Evolutionary conservation across 2,113 vertebrate species (phyloP).

Genomic region (Meleagris gallopavo): DNA sequence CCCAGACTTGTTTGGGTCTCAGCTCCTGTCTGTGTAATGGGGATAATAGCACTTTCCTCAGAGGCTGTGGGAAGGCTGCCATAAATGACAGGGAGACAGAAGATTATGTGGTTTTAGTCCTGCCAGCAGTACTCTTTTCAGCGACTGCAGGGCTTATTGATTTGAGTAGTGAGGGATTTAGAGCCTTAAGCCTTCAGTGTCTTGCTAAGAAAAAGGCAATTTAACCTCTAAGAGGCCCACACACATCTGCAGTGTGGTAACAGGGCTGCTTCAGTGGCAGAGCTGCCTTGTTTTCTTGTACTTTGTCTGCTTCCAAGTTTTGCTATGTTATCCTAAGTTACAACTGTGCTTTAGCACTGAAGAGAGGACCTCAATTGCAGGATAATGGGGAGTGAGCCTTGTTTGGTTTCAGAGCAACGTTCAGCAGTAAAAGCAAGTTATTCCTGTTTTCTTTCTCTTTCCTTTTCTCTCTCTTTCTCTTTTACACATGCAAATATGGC

Average conservation of each 20-base stretch:
- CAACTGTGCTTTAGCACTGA: not conserved
- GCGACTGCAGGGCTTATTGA: slow-evolving; percentile 41
- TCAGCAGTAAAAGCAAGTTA: not conserved
- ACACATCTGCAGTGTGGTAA: not conserved
- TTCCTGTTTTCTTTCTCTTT: not conserved
- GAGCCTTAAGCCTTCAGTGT: not conserved
- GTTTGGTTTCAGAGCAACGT: not conserved
- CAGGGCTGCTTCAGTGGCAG: not conserved
- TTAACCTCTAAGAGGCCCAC: not conserved
- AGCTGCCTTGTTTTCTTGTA: not conserved
- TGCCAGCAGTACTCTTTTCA: slow-evolving; percentile 17
- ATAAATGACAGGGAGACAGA: not conserved
- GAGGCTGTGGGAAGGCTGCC: not conserved
- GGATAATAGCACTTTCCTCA: slow-evolving; percentile 1
- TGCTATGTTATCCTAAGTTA: not conserved
- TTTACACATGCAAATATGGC: not conserved
- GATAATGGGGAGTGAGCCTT: not conserved
- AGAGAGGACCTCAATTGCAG: not conserved
- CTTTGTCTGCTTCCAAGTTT: not conserved
- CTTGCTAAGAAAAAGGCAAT: slow-evolving; percentile 17
- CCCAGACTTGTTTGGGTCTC: not conserved
- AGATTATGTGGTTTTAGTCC: not conserved
- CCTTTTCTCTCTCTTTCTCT: accelerated
- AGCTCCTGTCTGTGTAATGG: not conserved
- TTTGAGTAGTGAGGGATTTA: slow-evolving; percentile 48